Percentiles rank a stretch among this genome's conserved stretches.
Conservation (phyloP, 2,888 invertebrate species). For the Pammene fasciana region DNA sequence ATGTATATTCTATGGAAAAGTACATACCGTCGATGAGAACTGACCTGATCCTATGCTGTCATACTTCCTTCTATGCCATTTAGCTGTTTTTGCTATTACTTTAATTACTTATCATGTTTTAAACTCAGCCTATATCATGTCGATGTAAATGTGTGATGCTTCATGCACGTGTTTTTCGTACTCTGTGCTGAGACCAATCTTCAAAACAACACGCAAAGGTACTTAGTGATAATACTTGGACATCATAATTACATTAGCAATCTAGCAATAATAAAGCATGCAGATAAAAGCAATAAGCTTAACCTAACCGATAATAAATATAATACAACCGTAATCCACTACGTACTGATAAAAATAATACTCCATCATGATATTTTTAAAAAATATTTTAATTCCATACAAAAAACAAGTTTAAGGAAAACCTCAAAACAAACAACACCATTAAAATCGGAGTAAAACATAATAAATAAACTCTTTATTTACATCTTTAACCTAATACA, state of each 20-base stretch:
- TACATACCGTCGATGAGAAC: too few relatives aligned
- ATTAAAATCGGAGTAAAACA: conserved; percentile 57
- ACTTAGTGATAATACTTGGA: background rate
- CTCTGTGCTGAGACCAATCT: too few relatives aligned
- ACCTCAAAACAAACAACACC: conserved; percentile 62
- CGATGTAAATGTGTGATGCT: too few relatives aligned
- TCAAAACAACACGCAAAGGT: background rate
- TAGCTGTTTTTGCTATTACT: too few relatives aligned
- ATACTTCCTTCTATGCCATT: too few relatives aligned
- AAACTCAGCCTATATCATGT: too few relatives aligned
- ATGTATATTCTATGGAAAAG: too few relatives aligned
- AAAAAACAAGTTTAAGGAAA: conserved; percentile 64
- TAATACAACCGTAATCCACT: conserved; percentile 31
- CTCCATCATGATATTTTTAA: conserved; percentile 47
- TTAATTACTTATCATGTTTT: too few relatives aligned
- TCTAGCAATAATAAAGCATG: conserved; percentile 11
- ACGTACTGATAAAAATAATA: conserved; percentile 25
- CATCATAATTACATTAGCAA: conserved; percentile 3
- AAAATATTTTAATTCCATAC: conserved; percentile 62
- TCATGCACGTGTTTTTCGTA: too few relatives aligned
- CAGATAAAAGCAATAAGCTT: conserved; percentile 19
- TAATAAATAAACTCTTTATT: conserved; percentile 54
- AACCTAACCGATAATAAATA: conserved; percentile 20
- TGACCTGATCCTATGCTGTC: too few relatives aligned
- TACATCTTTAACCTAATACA: conserved; percentile 50